A percentile compares a stretch with the other conserved stretches of the same genome.
phyloP scores from a whole-genome alignment of 2,888 invertebrate genomes.

The Caenorhabditis angaria region DNA sequence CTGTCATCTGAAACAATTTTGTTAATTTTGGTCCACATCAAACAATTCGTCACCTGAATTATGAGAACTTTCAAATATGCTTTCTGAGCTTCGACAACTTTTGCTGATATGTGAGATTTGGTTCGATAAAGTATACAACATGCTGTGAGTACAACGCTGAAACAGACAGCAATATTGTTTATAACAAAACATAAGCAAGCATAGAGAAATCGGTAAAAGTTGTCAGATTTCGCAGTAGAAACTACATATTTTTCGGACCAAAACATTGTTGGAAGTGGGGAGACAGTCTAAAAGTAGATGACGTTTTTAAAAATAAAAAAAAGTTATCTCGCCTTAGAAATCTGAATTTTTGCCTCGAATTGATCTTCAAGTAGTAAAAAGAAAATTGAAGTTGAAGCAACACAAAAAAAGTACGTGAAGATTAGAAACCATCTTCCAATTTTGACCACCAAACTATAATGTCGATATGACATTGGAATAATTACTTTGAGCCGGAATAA shows the following conservation, averaged over 20 bases:
- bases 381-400: neutral
- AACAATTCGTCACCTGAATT: neutral
- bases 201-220: neutral
- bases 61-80: neutral
- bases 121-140: neutral
- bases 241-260: slow-evolving; percentile 1
- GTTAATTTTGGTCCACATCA: neutral
- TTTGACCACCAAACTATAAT: neutral
- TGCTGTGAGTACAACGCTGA: neutral
- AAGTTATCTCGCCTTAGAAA: neutral
- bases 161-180: neutral
- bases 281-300: neutral
- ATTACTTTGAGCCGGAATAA: neutral
- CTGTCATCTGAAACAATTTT: neutral
- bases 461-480: neutral
- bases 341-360: neutral
- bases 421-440: neutral
- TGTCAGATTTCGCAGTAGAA: neutral
- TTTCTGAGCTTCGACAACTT: neutral
- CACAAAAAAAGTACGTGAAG: neutral
- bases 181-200: neutral
- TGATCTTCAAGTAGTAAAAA: slow-evolving; percentile 3
- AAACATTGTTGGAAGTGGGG: neutral
- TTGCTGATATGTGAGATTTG: neutral
- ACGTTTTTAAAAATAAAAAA: neutral